Base-by-base conservation (phyloP, 2,888 invertebrate genomes). In the Cartodere bifasciata region DNA sequence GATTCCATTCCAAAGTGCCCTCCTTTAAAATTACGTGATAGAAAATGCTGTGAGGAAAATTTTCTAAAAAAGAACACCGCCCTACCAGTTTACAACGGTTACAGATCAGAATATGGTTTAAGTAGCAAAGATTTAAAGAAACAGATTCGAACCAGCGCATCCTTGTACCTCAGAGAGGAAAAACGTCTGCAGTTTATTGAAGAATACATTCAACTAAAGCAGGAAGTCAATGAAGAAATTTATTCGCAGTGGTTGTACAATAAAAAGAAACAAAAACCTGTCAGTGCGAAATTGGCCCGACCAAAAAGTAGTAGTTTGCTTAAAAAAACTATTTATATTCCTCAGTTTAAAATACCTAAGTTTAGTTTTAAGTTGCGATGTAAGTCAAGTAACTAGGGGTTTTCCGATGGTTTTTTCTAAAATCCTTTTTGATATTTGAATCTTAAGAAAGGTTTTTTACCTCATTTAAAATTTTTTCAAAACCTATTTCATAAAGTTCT, bases 51-150 rank as follows among this genome's bases (percentile, higher is more conserved):
- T 37, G 51, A 54, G 29, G 62, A 64, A 40, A 58, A 60, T 36
- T 60, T 60, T 13, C 42, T 51, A 21, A 55, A 56, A 43, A 46
- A 41, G 32, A 41, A 46, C 15, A 50, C 53, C 23, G 62, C 60
- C 37, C 42, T 69, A 15, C 68, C 69, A 3, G 52, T 56, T 20
- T 68, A 69, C 35, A 63, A 62, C 2, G 69, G 69, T 3, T 59
- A 60, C 33, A 49, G 63, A 35, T 68, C 69, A 1, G 67, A 68
- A 45, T 69, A 69, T 39, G 69, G 69, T 0, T 43, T 69, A 23
- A 66, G 58, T 25, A 59, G 56, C 3, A 52, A 58, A 20, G 67
- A 67, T 42, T 42, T 66, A 31, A 56, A 63, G 32, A 56, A 55
- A 28, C 53, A 62, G 13, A 55, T 63, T 28, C 53, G 52, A 28